These are phyloP conservation scores for Beroe ovata DNA, from an alignment of 37 sponge, comb jelly and placozoan genomes.

Conservation along the genomic window DNA sequence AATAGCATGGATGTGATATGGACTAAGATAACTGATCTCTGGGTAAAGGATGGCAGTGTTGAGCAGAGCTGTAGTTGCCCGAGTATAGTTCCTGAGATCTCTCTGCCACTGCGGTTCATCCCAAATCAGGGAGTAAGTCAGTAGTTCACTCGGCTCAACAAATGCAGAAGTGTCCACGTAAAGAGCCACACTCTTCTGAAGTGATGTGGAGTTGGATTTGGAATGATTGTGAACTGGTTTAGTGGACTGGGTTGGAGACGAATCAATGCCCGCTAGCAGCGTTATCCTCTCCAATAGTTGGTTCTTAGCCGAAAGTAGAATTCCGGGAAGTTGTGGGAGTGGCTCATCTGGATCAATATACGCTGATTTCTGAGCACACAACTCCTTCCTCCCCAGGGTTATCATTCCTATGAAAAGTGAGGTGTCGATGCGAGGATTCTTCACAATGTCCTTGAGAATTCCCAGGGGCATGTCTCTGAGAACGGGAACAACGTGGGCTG, in stretches of 20 bases:
- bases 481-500: slow-evolving; percentile 9
- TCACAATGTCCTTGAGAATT: slow-evolving; percentile 21
- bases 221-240: slow-evolving; percentile 34
- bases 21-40: slow-evolving; percentile 36
- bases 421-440: slow-evolving; percentile 14
- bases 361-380: slow-evolving; percentile 61
- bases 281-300: slow-evolving; percentile 28
- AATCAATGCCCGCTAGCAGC: not conserved
- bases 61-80: slow-evolving; percentile 31
- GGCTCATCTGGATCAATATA: slow-evolving; percentile 62
- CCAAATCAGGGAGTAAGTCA: not conserved
- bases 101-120: slow-evolving; percentile 17
- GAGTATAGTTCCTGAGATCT: slow-evolving; percentile 14
- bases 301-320: slow-evolving; percentile 3
- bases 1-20: slow-evolving; percentile 65
- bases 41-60: slow-evolving; percentile 43
- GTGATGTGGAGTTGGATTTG: slow-evolving; percentile 16
- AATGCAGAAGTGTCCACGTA: slow-evolving; percentile 47
- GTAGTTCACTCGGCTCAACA: not conserved
- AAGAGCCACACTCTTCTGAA: slow-evolving; percentile 30
- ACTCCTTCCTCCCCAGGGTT: slow-evolving; percentile 22
- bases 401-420: slow-evolving; percentile 30
- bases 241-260: not conserved
- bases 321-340: slow-evolving; percentile 24
- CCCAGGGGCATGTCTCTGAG: slow-evolving; percentile 22